Base-by-base conservation (phyloP, 2,888 invertebrate genomes). In the Anaspis maculata region DNA sequence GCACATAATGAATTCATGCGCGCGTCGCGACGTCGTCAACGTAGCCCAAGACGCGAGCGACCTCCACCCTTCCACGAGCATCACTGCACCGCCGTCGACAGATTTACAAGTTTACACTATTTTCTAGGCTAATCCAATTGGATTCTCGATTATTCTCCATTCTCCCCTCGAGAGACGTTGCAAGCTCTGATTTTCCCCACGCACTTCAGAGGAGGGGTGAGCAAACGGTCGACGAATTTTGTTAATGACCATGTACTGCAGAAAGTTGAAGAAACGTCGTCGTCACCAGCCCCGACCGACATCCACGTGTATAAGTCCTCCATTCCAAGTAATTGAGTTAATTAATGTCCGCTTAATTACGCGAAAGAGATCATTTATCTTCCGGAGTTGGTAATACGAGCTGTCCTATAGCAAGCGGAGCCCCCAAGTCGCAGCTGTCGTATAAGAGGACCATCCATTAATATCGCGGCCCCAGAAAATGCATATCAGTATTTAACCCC, bases 291-390 rank as follows among this genome's bases (percentile, higher is more conserved):
- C n/a, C n/a, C n/a, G n/a, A n/a, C n/a, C n/a, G n/a, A n/a, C n/a
- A n/a, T n/a, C n/a, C n/a, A n/a, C n/a, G n/a, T n/a, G n/a, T n/a
- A n/a, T n/a, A n/a, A n/a, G n/a, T n/a, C n/a, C n/a, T n/a, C n/a
- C 32, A 39, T 33, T 42, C 30, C 32, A 12, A 34, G 40, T 42
- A 42, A 46, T 46, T 41, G 42, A 44, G 36, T 46, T 38, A 45
- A 43, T 39, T 41, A 44, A 46, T 37, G 42, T 43, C 37, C 42
- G 35, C 41, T 43, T 43, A 45, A 43, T 45, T 43, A 37, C 42
- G 37, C 27, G 35, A 41, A 39, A 45, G 42, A 41, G 42, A 33
- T 34, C 42, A 39, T 45, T 45, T 45, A 45, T 41, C 45, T 45
- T 41, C n/a, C n/a, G n/a, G 26, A 25, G 42, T 37, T 33, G 19